These are phyloP conservation scores for Tribolium castaneum DNA, from an alignment of 1,140 invertebrate species.

Conservation along the genomic window DNA sequence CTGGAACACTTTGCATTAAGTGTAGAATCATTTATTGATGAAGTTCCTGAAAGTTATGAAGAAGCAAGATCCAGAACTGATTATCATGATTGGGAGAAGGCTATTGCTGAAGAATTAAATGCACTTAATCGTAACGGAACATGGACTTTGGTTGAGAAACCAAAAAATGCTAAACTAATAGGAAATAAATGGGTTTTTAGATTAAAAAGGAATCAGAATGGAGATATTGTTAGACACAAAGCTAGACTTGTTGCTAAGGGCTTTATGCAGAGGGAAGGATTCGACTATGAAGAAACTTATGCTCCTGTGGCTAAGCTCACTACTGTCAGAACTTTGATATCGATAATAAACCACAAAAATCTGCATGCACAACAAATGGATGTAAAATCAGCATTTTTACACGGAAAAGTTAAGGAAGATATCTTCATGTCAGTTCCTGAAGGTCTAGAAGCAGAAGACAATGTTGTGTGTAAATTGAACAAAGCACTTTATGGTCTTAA, in stretches of 20 bases:
- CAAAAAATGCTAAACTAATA: slow-evolving; percentile 46
- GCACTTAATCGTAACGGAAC: slow-evolving; percentile 54
- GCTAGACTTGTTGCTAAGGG: slow-evolving; percentile 63
- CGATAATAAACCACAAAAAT: too few relatives aligned
- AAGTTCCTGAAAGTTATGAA: background rate
- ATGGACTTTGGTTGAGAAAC: slow-evolving; percentile 54
- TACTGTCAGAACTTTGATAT: background rate
- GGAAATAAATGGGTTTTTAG: slow-evolving; percentile 60
- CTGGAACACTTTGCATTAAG: background rate
- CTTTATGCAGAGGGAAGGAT: slow-evolving; percentile 55
- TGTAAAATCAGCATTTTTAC: too few relatives aligned
- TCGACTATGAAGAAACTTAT: slow-evolving; percentile 62
- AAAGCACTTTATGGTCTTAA: too few relatives aligned
- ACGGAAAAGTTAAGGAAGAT: too few relatives aligned
- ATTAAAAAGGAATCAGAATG: slow-evolving; percentile 54
- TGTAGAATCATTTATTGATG: background rate
- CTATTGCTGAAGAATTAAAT: slow-evolving; percentile 55
- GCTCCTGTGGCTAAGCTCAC: slow-evolving; percentile 54
- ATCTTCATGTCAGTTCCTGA: too few relatives aligned
- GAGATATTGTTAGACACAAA: slow-evolving; percentile 57
- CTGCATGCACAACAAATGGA: too few relatives aligned
- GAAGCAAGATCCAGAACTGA: slow-evolving; percentile 34
- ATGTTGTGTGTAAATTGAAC: too few relatives aligned
- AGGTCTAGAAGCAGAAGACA: too few relatives aligned
- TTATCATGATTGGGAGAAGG: slow-evolving; percentile 51